Percentiles rank a stretch among this genome's conserved stretches.
These are phyloP conservation scores for Brachyrhaphis roseni DNA, from an alignment of 2,797 vertebrate genomes.

Conservation along the genomic window DNA sequence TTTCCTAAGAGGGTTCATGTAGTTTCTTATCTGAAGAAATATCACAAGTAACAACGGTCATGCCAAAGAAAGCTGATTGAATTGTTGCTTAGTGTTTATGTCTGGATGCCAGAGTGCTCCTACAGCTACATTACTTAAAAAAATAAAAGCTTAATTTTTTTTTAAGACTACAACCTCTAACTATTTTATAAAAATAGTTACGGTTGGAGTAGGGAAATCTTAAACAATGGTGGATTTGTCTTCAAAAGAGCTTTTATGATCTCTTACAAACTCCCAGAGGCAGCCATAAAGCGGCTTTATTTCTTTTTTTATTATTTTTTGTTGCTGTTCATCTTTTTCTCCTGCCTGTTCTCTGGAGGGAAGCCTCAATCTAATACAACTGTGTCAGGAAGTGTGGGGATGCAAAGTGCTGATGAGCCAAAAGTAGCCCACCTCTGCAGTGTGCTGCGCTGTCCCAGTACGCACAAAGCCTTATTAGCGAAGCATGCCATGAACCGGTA, in stretches of 20 bases:
- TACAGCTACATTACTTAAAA: constrained; percentile 45
- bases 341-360: constrained; percentile 73
- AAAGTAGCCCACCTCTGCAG: constrained; percentile 87
- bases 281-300: constrained; percentile 69
- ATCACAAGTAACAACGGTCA: constrained; percentile 35
- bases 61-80: constrained; percentile 35
- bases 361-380: constrained; percentile 80
- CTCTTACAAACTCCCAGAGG: constrained; percentile 75
- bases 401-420: constrained; percentile 93
- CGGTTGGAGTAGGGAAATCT: not conserved
- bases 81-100: constrained; percentile 47
- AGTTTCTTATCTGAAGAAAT: not conserved
- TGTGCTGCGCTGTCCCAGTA: constrained; percentile 69
- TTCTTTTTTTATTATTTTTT: constrained; percentile 24
- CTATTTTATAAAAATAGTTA: constrained; percentile 11
- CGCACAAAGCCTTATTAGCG: constrained; percentile 67
- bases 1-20: not conserved
- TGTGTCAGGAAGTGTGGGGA: constrained; percentile 90
- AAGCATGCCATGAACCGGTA: constrained; percentile 57
- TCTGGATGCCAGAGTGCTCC: constrained; percentile 52
- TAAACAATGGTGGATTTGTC: constrained; percentile 80
- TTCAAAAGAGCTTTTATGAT: constrained; percentile 78
- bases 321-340: constrained; percentile 74
- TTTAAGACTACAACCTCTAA: constrained; percentile 37
- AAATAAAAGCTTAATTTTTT: constrained; percentile 29